A percentile compares a stretch with the other conserved stretches of the same genome.
Conservation (phyloP, 1,140 invertebrate species). For the Scaptodrosophila lebanonensis region DNA sequence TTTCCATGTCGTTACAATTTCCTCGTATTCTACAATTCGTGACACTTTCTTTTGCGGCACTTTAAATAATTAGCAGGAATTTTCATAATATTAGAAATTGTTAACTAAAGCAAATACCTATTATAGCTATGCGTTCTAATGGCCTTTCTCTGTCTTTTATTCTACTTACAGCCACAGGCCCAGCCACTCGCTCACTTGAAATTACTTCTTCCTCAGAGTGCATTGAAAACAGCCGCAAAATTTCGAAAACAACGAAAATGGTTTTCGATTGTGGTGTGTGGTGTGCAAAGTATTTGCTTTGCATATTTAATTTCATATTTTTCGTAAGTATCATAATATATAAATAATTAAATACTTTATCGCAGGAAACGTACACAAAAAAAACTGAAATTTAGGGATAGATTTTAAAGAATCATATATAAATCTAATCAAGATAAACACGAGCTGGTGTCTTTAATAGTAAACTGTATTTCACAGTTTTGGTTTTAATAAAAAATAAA, state of each 20-base stretch:
- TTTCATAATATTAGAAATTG: conserved; percentile 45
- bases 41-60: conserved; percentile 55
- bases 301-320: conserved; percentile 86
- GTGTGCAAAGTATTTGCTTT: conserved; percentile 85
- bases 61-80: conserved; percentile 44
- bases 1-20: conserved; percentile 33
- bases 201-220: conserved; percentile 3
- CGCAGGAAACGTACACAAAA: too few species aligned
- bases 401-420: too few species aligned
- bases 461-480: too few species aligned
- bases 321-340: conserved; percentile 81
- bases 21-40: conserved; percentile 13
- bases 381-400: too few species aligned
- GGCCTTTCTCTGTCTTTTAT: conserved; percentile 24
- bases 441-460: too few species aligned
- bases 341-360: conserved; percentile 1
- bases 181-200: background rate
- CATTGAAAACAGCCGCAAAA: conserved; percentile 56
- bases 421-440: too few species aligned
- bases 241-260: conserved; percentile 77
- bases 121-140: too few species aligned
- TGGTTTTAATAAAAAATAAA: too few species aligned
- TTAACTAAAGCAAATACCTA: too few species aligned
- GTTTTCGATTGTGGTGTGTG: conserved; percentile 80
- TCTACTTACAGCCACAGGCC: conserved; percentile 44